Evolutionary conservation across 2,888 invertebrate species (phyloP).

Genomic region (Polietes domitor): DNA sequence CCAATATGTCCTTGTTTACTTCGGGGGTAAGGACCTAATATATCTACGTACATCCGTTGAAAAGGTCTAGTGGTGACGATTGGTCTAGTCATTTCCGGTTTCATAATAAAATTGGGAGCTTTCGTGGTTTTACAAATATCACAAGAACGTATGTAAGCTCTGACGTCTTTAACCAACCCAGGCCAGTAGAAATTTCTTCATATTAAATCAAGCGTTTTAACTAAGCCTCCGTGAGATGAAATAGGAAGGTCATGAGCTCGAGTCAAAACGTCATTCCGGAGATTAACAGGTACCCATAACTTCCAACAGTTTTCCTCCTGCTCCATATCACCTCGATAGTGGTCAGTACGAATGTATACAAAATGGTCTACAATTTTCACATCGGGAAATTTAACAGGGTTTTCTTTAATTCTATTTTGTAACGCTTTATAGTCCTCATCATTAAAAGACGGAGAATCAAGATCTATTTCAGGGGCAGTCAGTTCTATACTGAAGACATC

Average conservation of each 20-base stretch:
- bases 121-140: conserved; percentile 47
- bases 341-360: neutral
- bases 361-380: neutral
- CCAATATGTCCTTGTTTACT: conserved; percentile 50
- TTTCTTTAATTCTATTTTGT: neutral
- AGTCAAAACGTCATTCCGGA: neutral
- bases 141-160: conserved; percentile 26
- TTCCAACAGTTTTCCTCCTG: conserved; percentile 54
- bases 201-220: neutral
- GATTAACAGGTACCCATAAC: conserved; percentile 50
- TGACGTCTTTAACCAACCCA: conserved; percentile 16
- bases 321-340: neutral
- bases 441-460: neutral
- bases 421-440: neutral
- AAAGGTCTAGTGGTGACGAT: conserved; percentile 35
- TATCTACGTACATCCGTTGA: conserved; percentile 54
- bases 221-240: conserved; percentile 13
- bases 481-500: neutral
- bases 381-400: neutral
- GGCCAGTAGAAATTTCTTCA: conserved; percentile 22
- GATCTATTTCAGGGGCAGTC: neutral
- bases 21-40: conserved; percentile 59
- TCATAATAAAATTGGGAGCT: conserved; percentile 30
- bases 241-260: neutral
- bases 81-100: conserved; percentile 54